Percentiles rank a stretch among this genome's conserved stretches.
Conservation (phyloP, 2,888 invertebrate species). For the Sesamia inferens region DNA sequence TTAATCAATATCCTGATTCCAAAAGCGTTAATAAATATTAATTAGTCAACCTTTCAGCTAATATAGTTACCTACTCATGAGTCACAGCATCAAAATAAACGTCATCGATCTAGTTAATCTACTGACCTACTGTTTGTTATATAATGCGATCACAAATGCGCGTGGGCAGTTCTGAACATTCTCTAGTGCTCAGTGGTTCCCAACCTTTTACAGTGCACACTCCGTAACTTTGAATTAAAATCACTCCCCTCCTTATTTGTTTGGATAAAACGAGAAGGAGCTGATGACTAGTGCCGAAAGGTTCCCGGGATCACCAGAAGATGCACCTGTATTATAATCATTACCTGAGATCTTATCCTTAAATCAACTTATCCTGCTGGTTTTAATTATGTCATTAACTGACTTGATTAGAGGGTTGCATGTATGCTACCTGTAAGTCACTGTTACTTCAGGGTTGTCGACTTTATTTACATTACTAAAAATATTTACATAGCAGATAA, state of each 20-base stretch:
- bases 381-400: background rate
- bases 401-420: background rate
- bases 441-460: background rate
- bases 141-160: slow-evolving; percentile 49
- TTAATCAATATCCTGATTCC: slow-evolving; percentile 5
- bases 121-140: slow-evolving; percentile 59
- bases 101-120: slow-evolving; percentile 62
- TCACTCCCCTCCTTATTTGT: background rate
- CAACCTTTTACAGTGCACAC: slow-evolving; percentile 4
- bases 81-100: slow-evolving; percentile 46
- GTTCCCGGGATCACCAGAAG: too few relatives aligned
- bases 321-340: too few relatives aligned
- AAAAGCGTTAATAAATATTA: slow-evolving; percentile 22
- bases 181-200: slow-evolving; percentile 15
- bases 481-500: too few relatives aligned
- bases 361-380: too few relatives aligned
- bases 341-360: too few relatives aligned
- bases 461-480: too few relatives aligned
- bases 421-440: background rate
- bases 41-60: slow-evolving; percentile 17
- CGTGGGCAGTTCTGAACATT: slow-evolving; percentile 49
- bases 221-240: background rate
- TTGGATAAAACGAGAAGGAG: background rate
- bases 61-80: slow-evolving; percentile 36
- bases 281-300: background rate